Evolutionary conservation across 2,113 vertebrate species (phyloP), one percentile per base, ranked within the genome.

Genomic region (Sinocyclocheilus rhinocerous): DNA sequence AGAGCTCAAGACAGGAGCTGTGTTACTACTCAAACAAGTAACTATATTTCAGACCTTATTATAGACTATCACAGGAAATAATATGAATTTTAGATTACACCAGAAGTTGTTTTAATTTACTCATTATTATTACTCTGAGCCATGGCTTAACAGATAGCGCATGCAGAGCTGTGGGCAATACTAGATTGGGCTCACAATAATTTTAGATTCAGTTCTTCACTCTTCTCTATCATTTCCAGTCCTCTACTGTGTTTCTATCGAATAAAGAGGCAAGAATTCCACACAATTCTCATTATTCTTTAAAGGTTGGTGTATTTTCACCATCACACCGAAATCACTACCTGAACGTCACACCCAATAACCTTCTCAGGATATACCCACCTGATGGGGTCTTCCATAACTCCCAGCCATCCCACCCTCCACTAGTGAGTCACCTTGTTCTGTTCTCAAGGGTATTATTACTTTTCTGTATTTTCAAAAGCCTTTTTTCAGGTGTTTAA

Each of bases 311-410:
- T 0, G 97, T 99, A 85, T 99, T 99, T 89, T 99, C 98, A 29
- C 98, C 98, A 0, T 99, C 98, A 3, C 95, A 97, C 84, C 96
- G 98, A n/a, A 99, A 98, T 92, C 98, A 99, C 92, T 99, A 99
- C 93, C 96, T 99, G 92, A 99, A 99, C 0, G 96, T 99, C 90
- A 99, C 97, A 0, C 95, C 97, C 87, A 98, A 93, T 93, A 99
- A 99, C 94, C 92, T 99, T 85, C 95, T 99, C 84, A 94, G 88
- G 85, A 93, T 99, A 91, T 99, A 97, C 90, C 84, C 91, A 0
- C 92, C 95, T 0, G 96, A 95, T 11, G 93, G 94, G 0, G 92
- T 90, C 83, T 48, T 69, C 0, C 75, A 90, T 52, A 59, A 88
- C 87, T 76, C 90, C 6, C 92, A 76, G 86, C 93, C 88, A 8